Evolutionary conservation across 2,888 invertebrate species (phyloP), one percentile per base, ranked within the genome.

Genomic region (Nomada goodeniana): DNA sequence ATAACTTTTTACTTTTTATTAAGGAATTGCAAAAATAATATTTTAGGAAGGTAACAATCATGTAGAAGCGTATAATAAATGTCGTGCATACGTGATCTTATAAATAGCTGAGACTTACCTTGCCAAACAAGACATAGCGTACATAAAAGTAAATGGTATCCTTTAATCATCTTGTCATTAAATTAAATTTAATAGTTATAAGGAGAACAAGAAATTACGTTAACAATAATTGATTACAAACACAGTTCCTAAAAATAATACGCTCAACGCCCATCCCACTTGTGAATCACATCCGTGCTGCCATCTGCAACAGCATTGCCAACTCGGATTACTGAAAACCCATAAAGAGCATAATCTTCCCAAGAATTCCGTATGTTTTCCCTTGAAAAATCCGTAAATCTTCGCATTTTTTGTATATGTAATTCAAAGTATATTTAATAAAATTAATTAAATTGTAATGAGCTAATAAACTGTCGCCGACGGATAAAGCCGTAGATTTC

Each of bases 111-210:
- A 50, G 53, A 61, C 76, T 84, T 79, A 86, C 86, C 82, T 60
- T 77, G 82, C 42, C 63, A 82, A 9, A 64, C 2, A 11, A 86
- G 69, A 50, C 61, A 75, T 13, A 63, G 52, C 13, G 36, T 15
- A 11, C 76, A 52, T 50, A 76, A 36, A 44, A 79, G 20, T 18
- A 59, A 20, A n/a, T n/a, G 60, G 50, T 50, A 59, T n/a, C 9
- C 50, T n/a, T 60, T 53, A 59, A 29, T 74, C 86, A 86, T 86
- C 15, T 53, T 82, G 23, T 64, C 52, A 75, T 74, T 77, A 70
- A 77, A 63, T 76, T 74, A 52, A 36, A 5, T 7, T 10, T n/a
- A 29, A 42, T 4, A n/a, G 53, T 44, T 76, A 5, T 15, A 47
- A 68, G 1, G 9, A n/a, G 13, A 13, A 11, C 63, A 77, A 69